Evolutionary conservation across 2,888 invertebrate genomes (phyloP).

Genomic region (Agrotis clavis): DNA sequence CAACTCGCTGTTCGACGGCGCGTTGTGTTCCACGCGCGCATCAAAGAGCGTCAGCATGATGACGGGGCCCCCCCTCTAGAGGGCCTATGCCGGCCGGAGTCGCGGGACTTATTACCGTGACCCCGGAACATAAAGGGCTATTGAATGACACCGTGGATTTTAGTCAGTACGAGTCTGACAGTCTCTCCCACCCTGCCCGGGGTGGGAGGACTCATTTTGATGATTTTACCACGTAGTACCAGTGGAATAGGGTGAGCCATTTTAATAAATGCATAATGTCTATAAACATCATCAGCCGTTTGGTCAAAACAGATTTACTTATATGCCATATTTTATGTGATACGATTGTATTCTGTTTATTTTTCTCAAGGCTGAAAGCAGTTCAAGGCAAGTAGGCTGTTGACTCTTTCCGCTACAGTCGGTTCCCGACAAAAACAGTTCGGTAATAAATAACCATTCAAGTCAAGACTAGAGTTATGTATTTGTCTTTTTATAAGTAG

Average conservation of each 20-base stretch:
- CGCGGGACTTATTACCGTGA: too few species aligned
- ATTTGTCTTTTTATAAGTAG: slow-evolving; percentile 6
- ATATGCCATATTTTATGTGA: background rate
- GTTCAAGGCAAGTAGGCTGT: slow-evolving; percentile 41
- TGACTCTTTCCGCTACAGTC: slow-evolving; percentile 20
- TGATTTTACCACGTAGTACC: background rate
- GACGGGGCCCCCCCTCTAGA: too few species aligned
- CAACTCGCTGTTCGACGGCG: background rate
- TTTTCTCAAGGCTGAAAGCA: slow-evolving; percentile 8
- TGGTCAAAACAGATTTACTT: too few species aligned
- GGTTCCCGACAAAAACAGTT: slow-evolving; percentile 13
- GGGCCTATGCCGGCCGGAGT: too few species aligned
- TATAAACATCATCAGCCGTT: too few species aligned
- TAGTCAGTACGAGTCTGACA: too few species aligned
- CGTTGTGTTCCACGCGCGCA: too few species aligned
- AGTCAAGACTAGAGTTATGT: slow-evolving; percentile 13
- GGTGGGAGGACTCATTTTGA: too few species aligned
- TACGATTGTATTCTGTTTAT: background rate
- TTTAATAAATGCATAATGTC: background rate
- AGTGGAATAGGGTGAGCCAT: background rate
- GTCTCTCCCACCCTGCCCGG: too few species aligned
- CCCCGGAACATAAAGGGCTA: too few species aligned
- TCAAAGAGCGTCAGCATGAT: too few species aligned
- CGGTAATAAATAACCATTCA: slow-evolving; percentile 26
- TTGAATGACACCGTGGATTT: too few species aligned